phyloP scores from a whole-genome alignment of 2,888 invertebrate genomes.

The Mythimna lalbum region DNA sequence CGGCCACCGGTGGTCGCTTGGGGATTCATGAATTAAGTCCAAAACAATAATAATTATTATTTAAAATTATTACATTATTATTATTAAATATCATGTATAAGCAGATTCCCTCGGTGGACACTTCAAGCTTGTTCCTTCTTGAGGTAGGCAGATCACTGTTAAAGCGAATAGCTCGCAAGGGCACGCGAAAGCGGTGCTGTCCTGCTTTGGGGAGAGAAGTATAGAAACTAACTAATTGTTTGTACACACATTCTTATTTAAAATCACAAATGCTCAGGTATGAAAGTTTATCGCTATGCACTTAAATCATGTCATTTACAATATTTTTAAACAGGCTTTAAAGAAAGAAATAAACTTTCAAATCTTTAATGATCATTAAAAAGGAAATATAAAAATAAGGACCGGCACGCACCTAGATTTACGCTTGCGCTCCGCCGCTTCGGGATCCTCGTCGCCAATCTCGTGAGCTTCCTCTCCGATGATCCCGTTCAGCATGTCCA shows the following conservation, averaged over 20 bases:
- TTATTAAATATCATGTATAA: slow-evolving; percentile 19
- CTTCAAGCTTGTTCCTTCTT: slow-evolving; percentile 48
- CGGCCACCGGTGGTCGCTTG: too few species aligned
- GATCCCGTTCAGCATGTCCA: slow-evolving; percentile 96
- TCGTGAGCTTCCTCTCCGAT: slow-evolving; percentile 93
- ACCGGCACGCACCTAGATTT: slow-evolving; percentile 83
- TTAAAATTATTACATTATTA: slow-evolving; percentile 2
- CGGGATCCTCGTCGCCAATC: slow-evolving; percentile 69
- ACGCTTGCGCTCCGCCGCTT: slow-evolving; percentile 76
- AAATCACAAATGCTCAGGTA: slow-evolving; percentile 18
- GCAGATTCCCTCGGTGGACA: slow-evolving; percentile 44
- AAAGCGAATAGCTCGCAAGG: slow-evolving; percentile 63
- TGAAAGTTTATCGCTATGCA: slow-evolving; percentile 48
- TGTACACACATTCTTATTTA: slow-evolving; percentile 49
- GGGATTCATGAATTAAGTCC: too few species aligned
- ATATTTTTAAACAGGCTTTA: neutral
- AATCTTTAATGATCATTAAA: slow-evolving; percentile 26
- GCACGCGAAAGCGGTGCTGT: slow-evolving; percentile 69
- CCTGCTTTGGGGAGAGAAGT: slow-evolving; percentile 69
- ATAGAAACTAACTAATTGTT: slow-evolving; percentile 50
- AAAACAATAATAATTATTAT: slow-evolving; percentile 11
- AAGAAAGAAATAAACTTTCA: slow-evolving; percentile 51
- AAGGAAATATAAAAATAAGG: slow-evolving; percentile 26
- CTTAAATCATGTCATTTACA: slow-evolving; percentile 12
- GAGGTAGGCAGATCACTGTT: slow-evolving; percentile 50